Conservation (phyloP, 2,888 invertebrate species). For the Danaus chrysippus region DNA sequence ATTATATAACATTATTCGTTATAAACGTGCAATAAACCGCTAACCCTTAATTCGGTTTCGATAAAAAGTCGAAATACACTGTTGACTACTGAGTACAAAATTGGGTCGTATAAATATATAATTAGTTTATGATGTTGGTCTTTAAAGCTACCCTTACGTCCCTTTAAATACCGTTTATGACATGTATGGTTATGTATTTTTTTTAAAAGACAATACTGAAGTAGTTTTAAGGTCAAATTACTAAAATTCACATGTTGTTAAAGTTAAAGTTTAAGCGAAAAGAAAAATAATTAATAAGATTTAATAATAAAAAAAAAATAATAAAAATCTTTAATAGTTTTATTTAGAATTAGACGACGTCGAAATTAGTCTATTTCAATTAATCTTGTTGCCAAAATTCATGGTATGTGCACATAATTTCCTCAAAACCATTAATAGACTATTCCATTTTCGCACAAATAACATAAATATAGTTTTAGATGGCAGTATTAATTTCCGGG, state of each 20-base stretch:
- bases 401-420: conserved; percentile 11
- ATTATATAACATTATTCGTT: conserved; percentile 47
- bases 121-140: conserved; percentile 54
- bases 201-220: not conserved
- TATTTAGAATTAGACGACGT: too few relatives aligned
- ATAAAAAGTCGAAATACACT: conserved; percentile 72
- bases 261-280: too few relatives aligned
- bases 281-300: too few relatives aligned
- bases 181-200: conserved; percentile 3
- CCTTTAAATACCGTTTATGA: conserved; percentile 44
- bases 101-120: conserved; percentile 75
- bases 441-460: conserved; percentile 14
- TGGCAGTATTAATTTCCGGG: conserved; percentile 30
- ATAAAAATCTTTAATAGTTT: too few relatives aligned
- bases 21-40: conserved; percentile 66
- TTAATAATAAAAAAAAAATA: too few relatives aligned
- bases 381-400: not conserved
- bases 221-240: too few relatives aligned
- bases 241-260: too few relatives aligned
- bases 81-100: conserved; percentile 68
- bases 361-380: not conserved
- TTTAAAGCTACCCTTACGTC: conserved; percentile 48
- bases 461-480: conserved; percentile 27
- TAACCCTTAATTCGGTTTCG: conserved; percentile 72
- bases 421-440: conserved; percentile 16